These are phyloP conservation scores for Caracal caracal DNA, from an alignment of 2,113 vertebrate species.

Conservation along the genomic window DNA sequence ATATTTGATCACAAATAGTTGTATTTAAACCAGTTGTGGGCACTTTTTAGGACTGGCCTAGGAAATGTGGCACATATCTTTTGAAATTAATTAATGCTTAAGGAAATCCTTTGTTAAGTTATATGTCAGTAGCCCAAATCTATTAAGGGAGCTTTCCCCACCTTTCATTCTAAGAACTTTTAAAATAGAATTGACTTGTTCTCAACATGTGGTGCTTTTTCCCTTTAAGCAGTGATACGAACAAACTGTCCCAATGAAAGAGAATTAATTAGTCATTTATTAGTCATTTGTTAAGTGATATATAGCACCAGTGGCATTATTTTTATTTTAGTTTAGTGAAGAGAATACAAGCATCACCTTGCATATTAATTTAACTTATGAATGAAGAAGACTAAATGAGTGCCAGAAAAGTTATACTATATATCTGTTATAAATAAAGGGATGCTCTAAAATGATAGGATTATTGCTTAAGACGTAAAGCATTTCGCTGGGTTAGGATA, in stretches of 20 bases:
- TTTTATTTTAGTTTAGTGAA: constrained; percentile 16
- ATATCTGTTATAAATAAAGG: not conserved
- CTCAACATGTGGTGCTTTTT: not conserved
- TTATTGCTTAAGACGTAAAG: not conserved
- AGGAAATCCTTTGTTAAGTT: not conserved
- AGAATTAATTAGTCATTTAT: not conserved
- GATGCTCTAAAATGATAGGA: not conserved
- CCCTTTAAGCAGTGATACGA: not conserved
- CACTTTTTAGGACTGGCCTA: not conserved
- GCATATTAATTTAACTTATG: not conserved
- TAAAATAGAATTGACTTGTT: not conserved
- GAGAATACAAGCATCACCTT: not conserved
- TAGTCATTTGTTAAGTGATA: not conserved
- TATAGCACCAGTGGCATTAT: not conserved
- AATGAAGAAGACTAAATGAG: not conserved
- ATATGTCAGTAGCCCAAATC: not conserved
- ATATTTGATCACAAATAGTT: not conserved
- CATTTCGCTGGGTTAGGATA: not conserved
- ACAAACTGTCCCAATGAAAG: not conserved
- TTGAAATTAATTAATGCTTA: not conserved
- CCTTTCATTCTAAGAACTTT: not conserved
- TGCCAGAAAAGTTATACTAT: not conserved
- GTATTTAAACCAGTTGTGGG: not conserved
- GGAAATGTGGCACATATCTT: not conserved
- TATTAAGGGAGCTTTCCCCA: not conserved